phyloP scores from a whole-genome alignment of 2,888 invertebrate genomes.

The Nebria salina region DNA sequence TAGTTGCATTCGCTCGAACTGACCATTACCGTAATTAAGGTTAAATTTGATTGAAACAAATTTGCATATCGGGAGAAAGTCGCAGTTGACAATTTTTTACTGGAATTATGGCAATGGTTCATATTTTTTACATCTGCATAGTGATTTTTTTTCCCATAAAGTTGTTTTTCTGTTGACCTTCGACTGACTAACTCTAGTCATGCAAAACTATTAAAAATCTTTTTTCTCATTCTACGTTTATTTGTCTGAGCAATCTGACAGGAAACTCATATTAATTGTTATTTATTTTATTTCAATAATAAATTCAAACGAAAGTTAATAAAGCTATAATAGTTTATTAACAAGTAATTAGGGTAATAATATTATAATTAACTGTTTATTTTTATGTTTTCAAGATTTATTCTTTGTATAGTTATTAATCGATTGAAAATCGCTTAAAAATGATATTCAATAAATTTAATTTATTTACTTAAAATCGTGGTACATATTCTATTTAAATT shows the following conservation, averaged over 20 bases:
- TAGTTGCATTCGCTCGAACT: not conserved
- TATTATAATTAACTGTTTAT: not conserved
- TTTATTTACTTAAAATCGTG: no score
- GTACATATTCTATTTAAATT: no score
- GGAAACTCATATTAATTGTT: not conserved
- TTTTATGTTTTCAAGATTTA: not conserved
- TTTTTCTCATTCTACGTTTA: not conserved
- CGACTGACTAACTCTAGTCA: not conserved
- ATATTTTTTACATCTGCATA: not conserved
- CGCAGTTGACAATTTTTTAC: not conserved
- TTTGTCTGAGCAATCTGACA: not conserved
- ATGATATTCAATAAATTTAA: no score
- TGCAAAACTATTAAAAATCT: not conserved
- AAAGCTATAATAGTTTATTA: not conserved
- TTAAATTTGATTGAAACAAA: not conserved
- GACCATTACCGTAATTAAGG: not conserved
- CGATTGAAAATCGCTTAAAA: no score
- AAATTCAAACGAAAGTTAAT: not conserved
- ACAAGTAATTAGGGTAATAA: not conserved
- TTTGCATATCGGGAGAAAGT: not conserved
- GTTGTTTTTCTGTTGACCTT: not conserved
- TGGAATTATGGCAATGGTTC: not conserved
- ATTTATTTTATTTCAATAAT: not conserved
- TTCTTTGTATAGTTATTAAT: not conserved
- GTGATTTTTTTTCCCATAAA: not conserved